Percentiles rank a stretch among this genome's conserved stretches.
phyloP scores from a whole-genome alignment of 2,797 vertebrate genomes.

The Denticeps clupeoides region DNA sequence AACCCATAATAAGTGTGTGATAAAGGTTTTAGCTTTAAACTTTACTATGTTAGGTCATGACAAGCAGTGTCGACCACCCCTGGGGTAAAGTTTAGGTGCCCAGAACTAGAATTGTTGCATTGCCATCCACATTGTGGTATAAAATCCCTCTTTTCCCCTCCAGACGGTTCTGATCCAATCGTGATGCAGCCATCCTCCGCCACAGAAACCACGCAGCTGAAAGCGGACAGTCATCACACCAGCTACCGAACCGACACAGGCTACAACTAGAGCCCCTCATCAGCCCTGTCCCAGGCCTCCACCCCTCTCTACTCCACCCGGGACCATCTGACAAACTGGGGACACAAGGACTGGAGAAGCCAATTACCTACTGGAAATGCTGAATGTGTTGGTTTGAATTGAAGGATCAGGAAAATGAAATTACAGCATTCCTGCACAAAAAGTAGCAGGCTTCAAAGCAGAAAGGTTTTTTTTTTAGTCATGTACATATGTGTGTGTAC shows the following conservation, averaged over 20 bases:
- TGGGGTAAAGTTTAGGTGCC: too few species aligned
- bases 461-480: background rate
- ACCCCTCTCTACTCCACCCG: background rate
- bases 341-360: conserved; percentile 23
- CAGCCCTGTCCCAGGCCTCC: conserved; percentile 8
- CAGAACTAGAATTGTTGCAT: too few species aligned
- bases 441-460: too few species aligned
- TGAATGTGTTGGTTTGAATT: background rate
- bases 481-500: too few species aligned
- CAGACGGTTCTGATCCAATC: conserved; percentile 56
- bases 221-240: conserved; percentile 76
- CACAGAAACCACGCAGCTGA: conserved; percentile 94
- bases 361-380: conserved; percentile 9
- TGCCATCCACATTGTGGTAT: too few species aligned
- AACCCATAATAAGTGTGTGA: too few species aligned
- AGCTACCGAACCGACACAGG: conserved; percentile 86
- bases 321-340: conserved; percentile 11
- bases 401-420: conserved; percentile 1
- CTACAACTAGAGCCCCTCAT: conserved; percentile 57
- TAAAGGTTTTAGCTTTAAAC: too few species aligned
- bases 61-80: too few species aligned
- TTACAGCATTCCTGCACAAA: background rate
- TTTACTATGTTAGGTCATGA: too few species aligned
- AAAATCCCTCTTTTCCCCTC: conserved; percentile 10
- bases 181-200: conserved; percentile 87